Evolutionary conservation across 2,888 invertebrate species (phyloP).

Genomic region (Heliconius ethilla): DNA sequence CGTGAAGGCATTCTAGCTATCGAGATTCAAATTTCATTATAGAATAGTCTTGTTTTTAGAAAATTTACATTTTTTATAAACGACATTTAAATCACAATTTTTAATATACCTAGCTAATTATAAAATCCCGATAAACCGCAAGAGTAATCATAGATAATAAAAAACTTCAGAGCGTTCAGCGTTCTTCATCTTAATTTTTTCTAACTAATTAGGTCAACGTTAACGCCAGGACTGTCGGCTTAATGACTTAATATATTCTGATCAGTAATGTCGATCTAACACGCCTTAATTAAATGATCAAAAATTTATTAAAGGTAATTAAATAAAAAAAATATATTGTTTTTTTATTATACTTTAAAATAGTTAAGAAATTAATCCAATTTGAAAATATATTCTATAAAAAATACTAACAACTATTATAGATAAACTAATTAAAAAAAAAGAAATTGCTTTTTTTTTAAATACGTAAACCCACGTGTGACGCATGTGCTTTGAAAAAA

Average conservation of each 20-base stretch:
- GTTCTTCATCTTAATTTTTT: slow-evolving; percentile 24
- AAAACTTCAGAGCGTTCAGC: neutral
- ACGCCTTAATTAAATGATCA: neutral
- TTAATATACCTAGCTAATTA: neutral
- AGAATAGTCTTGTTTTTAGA: neutral
- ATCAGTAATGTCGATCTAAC: slow-evolving; percentile 3
- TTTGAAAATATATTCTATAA: neutral
- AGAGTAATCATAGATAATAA: slow-evolving; percentile 11
- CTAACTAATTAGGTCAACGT: slow-evolving; percentile 29
- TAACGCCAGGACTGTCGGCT: slow-evolving; percentile 15
- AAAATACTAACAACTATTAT: neutral
- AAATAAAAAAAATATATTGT: neutral
- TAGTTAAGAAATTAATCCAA: neutral
- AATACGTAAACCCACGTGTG: slow-evolving; percentile 10
- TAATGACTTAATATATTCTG: slow-evolving; percentile 26
- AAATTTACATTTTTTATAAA: neutral
- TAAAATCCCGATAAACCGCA: neutral
- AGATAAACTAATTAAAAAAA: neutral
- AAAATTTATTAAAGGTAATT: neutral
- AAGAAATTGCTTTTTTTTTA: too few relatives aligned
- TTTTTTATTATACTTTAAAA: neutral
- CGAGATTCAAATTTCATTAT: slow-evolving; percentile 25
- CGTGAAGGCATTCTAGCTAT: slow-evolving; percentile 26
- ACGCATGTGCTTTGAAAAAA: slow-evolving; percentile 33
- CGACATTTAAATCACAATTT: neutral